Conservation (phyloP, 2,113 vertebrate genomes). For the Poeciliopsis turrubarensis region DNA sequence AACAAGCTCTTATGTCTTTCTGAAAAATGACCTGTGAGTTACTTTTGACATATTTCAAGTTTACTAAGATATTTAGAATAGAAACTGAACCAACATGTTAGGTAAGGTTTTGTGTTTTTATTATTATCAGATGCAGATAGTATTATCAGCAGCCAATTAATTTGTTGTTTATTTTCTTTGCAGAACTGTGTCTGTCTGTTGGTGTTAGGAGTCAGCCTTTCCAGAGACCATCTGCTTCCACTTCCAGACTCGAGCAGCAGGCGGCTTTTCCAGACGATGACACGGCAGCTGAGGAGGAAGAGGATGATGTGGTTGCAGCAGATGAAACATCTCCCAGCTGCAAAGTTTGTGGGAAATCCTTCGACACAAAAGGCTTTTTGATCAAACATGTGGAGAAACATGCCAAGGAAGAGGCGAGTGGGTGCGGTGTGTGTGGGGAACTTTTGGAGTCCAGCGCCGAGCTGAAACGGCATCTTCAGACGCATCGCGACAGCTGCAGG, state of each 20-base stretch:
- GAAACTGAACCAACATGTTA: too few relatives aligned
- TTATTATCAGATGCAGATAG: too few relatives aligned
- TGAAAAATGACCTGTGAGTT: too few relatives aligned
- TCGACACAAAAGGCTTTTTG: conserved; percentile 51
- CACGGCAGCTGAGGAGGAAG: not conserved
- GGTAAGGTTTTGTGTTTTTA: too few relatives aligned
- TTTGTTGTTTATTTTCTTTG: conserved; percentile 14
- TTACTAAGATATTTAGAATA: too few relatives aligned
- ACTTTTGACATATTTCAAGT: too few relatives aligned
- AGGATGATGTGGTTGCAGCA: not conserved
- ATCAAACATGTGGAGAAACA: conserved; percentile 60
- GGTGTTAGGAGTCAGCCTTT: conserved; percentile 3
- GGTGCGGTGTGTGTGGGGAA: conserved; percentile 60
- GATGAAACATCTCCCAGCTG: conserved; percentile 30
- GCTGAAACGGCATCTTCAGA: conserved; percentile 53
- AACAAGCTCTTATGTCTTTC: too few relatives aligned
- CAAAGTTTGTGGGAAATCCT: conserved; percentile 55
- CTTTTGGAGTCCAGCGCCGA: conserved; percentile 7
- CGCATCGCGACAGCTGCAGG: conserved; percentile 45
- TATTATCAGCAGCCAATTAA: not conserved
- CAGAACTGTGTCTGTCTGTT: conserved; percentile 45
- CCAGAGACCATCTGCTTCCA: conserved; percentile 19
- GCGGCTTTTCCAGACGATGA: not conserved
- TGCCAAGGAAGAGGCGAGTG: not conserved
- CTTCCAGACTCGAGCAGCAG: not conserved